A percentile compares a stretch with the other conserved stretches of the same genome.
Conservation (phyloP, 2,888 invertebrate species). For the Chromoteleia sp. region DNA sequence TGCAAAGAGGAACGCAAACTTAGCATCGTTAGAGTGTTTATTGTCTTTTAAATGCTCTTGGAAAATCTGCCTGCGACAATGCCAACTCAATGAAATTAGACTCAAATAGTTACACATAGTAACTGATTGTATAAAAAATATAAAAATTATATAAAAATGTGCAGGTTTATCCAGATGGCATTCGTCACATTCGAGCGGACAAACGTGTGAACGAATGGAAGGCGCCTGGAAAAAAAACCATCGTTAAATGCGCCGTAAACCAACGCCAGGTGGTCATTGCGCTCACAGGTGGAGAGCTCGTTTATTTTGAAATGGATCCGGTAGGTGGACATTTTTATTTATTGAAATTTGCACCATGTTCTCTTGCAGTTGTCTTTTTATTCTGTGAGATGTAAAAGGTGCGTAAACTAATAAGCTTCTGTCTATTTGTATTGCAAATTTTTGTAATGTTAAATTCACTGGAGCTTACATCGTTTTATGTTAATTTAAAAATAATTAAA, state of each 20-base stretch:
- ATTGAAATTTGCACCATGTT: slow-evolving; percentile 79
- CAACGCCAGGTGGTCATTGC: slow-evolving; percentile 99
- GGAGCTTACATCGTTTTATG: slow-evolving; percentile 25
- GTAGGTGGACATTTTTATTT: slow-evolving; percentile 86
- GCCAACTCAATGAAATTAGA: not conserved
- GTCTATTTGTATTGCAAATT: not conserved
- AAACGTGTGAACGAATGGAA: slow-evolving; percentile 99
- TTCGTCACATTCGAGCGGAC: slow-evolving; percentile 98
- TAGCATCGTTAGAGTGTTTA: slow-evolving; percentile 83
- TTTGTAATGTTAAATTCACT: slow-evolving; percentile 6
- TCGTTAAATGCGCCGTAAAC: slow-evolving; percentile 99
- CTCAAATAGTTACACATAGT: slow-evolving; percentile 15
- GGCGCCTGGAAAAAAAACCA: slow-evolving; percentile 98
- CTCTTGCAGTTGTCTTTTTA: slow-evolving; percentile 75
- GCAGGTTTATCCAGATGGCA: slow-evolving; percentile 98
- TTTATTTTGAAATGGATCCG: slow-evolving; percentile 99
- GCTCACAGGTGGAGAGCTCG: slow-evolving; percentile 97
- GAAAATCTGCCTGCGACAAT: slow-evolving; percentile 78
- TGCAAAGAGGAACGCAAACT: slow-evolving; percentile 79
- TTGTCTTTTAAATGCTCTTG: slow-evolving; percentile 77
- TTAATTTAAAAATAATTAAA: too few relatives aligned
- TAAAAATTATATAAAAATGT: too few relatives aligned
- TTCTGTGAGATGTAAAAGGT: slow-evolving; percentile 79
- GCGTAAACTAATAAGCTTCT: slow-evolving; percentile 76
- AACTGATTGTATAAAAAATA: too few relatives aligned